A percentile compares a stretch with the other conserved stretches of the same genome.
Conservation (phyloP, 2,113 vertebrate species). For the Dasypus novemcinctus region DNA sequence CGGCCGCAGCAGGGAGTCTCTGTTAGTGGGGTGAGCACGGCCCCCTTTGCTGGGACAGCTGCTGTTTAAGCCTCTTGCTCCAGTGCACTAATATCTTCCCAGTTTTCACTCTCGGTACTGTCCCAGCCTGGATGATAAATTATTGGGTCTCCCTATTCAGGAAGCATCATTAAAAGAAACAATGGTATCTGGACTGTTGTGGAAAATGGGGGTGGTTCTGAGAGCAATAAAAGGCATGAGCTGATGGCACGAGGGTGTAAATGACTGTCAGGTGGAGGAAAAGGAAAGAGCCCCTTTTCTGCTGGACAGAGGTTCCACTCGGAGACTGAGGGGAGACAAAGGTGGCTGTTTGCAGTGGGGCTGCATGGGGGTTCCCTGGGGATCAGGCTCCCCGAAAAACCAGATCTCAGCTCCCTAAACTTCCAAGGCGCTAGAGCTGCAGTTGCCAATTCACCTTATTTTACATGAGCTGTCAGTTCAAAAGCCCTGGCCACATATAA, state of each 20-base stretch:
- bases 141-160: neutral
- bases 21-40: neutral
- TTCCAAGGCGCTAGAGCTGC: neutral
- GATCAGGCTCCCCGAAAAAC: neutral
- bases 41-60: neutral
- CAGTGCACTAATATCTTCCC: neutral
- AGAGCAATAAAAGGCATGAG: neutral
- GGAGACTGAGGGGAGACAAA: neutral
- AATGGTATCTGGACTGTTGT: neutral
- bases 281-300: neutral
- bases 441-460: neutral
- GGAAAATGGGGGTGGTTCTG: neutral
- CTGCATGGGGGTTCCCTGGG: neutral
- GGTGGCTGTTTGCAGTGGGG: too few species aligned
- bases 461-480: neutral
- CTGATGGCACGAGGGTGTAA: neutral
- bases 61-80: neutral
- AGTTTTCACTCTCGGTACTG: neutral
- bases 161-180: neutral
- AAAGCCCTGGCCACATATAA: neutral
- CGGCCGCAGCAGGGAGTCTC: neutral
- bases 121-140: neutral
- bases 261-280: neutral
- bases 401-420: neutral
- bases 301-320: neutral